These are phyloP conservation scores for Patagioenas fasciata DNA, from an alignment of 2,113 vertebrate genomes.

Conservation along the genomic window DNA sequence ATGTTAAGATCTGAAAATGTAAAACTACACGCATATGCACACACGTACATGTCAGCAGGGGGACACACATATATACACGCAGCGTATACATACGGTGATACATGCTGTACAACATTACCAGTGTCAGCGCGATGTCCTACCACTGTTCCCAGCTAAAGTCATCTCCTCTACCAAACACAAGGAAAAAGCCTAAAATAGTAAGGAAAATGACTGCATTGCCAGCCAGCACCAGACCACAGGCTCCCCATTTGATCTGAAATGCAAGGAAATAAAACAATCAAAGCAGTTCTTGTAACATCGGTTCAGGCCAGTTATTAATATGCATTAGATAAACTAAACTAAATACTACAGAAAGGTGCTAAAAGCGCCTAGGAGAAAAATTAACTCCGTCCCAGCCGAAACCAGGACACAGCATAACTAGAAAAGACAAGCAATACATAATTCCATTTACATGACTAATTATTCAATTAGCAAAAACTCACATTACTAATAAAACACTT, in stretches of 20 bases:
- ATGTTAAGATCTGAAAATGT: background rate
- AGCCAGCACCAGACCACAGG: conserved; percentile 93
- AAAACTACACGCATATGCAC: background rate
- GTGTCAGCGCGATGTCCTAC: conserved; percentile 69
- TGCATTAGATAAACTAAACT: conserved; percentile 1
- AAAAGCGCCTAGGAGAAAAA: conserved; percentile 30
- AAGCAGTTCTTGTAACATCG: background rate
- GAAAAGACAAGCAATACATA: background rate
- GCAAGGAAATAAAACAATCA: conserved; percentile 62
- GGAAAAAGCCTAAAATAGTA: conserved; percentile 93
- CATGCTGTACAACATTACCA: background rate
- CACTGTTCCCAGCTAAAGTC: conserved; percentile 98
- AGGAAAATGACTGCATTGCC: conserved; percentile 94
- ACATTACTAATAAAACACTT: background rate
- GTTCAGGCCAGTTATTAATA: background rate
- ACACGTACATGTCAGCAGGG: background rate
- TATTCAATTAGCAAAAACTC: background rate
- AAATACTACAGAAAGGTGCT: conserved; percentile 40
- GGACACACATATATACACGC: background rate
- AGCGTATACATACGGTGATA: background rate
- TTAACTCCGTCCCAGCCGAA: too few relatives aligned
- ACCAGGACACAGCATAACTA: too few relatives aligned
- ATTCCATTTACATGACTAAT: background rate
- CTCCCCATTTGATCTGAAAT: conserved; percentile 93
- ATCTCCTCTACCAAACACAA: conserved; percentile 92